Evolutionary conservation across 2,797 vertebrate genomes (phyloP).

Genomic region (Octomys mimax): DNA sequence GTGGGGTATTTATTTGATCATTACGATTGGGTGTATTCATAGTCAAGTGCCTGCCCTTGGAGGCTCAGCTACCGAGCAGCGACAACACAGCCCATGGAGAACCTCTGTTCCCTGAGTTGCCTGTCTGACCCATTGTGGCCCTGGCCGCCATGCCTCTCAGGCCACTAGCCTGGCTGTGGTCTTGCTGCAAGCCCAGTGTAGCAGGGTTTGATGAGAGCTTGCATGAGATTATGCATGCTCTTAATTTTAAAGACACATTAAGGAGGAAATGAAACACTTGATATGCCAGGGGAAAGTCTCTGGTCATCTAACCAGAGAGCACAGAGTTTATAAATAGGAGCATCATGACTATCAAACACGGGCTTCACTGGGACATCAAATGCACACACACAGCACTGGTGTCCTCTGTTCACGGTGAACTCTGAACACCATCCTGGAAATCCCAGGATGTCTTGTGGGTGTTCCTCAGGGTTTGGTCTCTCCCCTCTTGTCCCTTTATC

Average conservation of each 20-base stretch:
- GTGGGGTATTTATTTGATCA: accelerated
- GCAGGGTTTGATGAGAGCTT: not conserved
- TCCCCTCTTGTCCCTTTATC: not conserved
- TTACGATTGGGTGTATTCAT: accelerated
- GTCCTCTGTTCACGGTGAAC: constrained; percentile 67
- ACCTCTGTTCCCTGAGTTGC: not conserved
- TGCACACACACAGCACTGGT: constrained; percentile 27
- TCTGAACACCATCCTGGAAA: constrained; percentile 41
- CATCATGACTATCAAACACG: constrained; percentile 73
- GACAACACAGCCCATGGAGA: not conserved
- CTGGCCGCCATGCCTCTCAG: constrained; percentile 54
- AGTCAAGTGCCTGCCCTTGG: accelerated
- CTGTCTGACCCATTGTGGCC: constrained; percentile 9
- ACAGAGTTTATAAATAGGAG: constrained; percentile 82
- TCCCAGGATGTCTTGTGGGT: not conserved
- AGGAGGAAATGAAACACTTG: constrained; percentile 83
- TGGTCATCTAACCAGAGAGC: constrained; percentile 75
- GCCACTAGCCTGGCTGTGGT: constrained; percentile 29
- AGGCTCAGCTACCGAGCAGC: accelerated
- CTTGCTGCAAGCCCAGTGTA: not conserved
- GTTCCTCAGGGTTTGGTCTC: accelerated
- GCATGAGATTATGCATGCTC: not conserved
- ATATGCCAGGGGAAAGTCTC: constrained; percentile 73
- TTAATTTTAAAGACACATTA: constrained; percentile 79
- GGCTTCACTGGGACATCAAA: constrained; percentile 65